phyloP scores from a whole-genome alignment of 2,113 vertebrate species.

The Mus musculus region DNA sequence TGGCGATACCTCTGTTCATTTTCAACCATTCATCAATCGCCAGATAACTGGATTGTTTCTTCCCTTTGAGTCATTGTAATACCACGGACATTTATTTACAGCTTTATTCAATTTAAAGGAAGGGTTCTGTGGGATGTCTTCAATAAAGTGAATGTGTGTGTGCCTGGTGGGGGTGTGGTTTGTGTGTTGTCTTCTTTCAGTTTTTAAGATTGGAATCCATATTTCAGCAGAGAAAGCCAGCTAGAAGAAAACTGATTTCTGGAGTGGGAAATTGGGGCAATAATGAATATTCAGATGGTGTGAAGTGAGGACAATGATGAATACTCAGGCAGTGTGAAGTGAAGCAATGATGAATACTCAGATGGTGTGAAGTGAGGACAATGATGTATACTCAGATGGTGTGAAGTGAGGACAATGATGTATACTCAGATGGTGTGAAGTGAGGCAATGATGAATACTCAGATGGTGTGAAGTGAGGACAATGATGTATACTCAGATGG shows the following conservation, averaged over 20 bases:
- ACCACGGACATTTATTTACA: slow-evolving; percentile 26
- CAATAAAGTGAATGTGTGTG: slow-evolving; percentile 25
- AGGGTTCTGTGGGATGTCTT: slow-evolving; percentile 27
- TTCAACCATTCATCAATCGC: neutral
- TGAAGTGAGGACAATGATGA: too few species aligned
- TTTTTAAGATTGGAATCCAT: slow-evolving; percentile 28
- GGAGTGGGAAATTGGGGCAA: slow-evolving; percentile 37
- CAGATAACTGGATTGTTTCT: slow-evolving; percentile 33
- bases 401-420: too few species aligned
- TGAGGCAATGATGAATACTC: too few species aligned
- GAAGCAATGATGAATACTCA: too few species aligned
- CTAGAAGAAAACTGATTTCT: slow-evolving; percentile 66
- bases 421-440: too few species aligned
- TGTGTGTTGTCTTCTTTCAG: neutral
- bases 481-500: too few species aligned
- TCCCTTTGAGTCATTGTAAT: slow-evolving; percentile 9
- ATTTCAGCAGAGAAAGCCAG: slow-evolving; percentile 58
- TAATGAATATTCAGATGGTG: too few species aligned
- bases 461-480: too few species aligned
- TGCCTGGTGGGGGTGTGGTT: neutral
- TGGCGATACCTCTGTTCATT: neutral
- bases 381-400: too few species aligned
- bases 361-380: too few species aligned
- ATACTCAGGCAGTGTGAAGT: too few species aligned
- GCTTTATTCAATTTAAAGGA: slow-evolving; percentile 48